Evolutionary conservation across 2,797 vertebrate genomes (phyloP).

Genomic region (Hoplostethus atlanticus): DNA sequence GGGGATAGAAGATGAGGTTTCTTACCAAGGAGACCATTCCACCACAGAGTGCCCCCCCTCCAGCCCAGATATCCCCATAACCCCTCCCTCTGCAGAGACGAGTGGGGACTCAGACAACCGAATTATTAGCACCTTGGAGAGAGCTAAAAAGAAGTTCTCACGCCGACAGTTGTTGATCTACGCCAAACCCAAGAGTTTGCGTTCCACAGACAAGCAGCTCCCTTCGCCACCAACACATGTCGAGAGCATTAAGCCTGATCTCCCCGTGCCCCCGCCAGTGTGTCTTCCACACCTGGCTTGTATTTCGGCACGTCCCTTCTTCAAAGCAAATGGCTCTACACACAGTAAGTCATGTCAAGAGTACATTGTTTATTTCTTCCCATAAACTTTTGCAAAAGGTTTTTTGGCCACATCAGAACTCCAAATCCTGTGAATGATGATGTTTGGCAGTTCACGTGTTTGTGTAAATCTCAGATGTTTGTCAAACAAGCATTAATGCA

Average conservation of each 20-base stretch:
- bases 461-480: background rate
- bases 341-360: slow-evolving; percentile 66
- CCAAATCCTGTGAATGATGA: background rate
- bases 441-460: background rate
- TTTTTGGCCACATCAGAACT: background rate
- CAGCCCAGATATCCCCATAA: slow-evolving; percentile 63
- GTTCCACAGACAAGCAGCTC: slow-evolving; percentile 38
- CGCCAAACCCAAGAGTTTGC: slow-evolving; percentile 65
- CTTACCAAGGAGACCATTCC: slow-evolving; percentile 55
- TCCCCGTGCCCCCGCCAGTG: slow-evolving; percentile 13
- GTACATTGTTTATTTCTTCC: background rate
- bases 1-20: slow-evolving; percentile 40
- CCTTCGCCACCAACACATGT: slow-evolving; percentile 29
- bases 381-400: background rate
- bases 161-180: slow-evolving; percentile 68
- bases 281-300: slow-evolving; percentile 63
- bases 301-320: slow-evolving; percentile 72
- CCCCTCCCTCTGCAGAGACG: slow-evolving; percentile 54
- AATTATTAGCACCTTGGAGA: slow-evolving; percentile 79
- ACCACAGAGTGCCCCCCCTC: slow-evolving; percentile 40
- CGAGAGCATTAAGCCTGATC: slow-evolving; percentile 27
- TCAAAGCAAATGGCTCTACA: slow-evolving; percentile 55
- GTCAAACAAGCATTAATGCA: background rate
- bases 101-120: slow-evolving; percentile 57
- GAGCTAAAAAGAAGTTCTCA: slow-evolving; percentile 81